These are phyloP conservation scores for Meiosimyza platycephala DNA, from an alignment of 2,888 invertebrate genomes.

Conservation along the genomic window DNA sequence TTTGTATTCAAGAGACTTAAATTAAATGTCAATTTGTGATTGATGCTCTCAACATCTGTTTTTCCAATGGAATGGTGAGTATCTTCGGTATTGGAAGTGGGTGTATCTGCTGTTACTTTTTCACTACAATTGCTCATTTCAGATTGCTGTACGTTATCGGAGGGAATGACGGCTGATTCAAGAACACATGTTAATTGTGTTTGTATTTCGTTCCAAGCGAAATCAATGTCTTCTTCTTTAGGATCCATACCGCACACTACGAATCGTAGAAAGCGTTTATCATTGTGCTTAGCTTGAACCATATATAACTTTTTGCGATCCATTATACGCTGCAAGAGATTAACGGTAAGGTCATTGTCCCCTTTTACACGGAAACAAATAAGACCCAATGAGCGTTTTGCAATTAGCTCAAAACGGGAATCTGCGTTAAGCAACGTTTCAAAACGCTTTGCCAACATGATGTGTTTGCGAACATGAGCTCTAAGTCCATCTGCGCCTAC, in stretches of 20 bases:
- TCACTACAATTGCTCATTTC: no score
- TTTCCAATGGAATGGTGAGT: no score
- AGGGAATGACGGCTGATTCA: neutral
- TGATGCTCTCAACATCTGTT: no score
- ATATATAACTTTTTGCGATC: constrained; percentile 83
- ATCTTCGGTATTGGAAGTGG: no score
- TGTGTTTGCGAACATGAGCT: constrained; percentile 80
- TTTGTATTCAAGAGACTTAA: no score
- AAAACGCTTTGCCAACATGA: constrained; percentile 82
- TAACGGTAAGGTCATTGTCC: constrained; percentile 76
- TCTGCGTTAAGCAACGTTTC: constrained; percentile 78
- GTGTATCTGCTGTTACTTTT: no score
- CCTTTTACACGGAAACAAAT: constrained; percentile 91
- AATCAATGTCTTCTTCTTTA: constrained; percentile 77
- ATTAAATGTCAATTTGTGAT: no score
- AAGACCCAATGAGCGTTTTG: constrained; percentile 80
- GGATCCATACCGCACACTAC: constrained; percentile 83
- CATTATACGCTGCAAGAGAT: constrained; percentile 78
- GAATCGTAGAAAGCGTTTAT: constrained; percentile 80
- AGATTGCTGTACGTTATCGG: no score
- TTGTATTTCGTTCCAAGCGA: constrained; percentile 77
- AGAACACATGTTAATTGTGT: constrained; percentile 69
- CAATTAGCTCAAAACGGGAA: constrained; percentile 81
- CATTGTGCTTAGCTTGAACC: constrained; percentile 79
- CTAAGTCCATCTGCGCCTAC: constrained; percentile 86